Conservation (phyloP, 2,113 vertebrate species). For the Odocoileus virginianus region DNA sequence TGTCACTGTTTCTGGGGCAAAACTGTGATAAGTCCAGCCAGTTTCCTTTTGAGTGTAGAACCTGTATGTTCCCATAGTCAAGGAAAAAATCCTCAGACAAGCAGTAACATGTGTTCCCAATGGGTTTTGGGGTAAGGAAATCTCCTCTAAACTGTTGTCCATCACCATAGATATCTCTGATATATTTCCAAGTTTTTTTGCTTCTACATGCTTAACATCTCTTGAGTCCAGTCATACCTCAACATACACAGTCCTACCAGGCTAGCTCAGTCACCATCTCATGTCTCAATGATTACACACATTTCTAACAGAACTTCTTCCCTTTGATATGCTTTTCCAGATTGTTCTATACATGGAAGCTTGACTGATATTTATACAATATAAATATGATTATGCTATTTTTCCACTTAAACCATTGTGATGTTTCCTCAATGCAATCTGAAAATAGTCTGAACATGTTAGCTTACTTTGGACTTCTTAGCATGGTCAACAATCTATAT, state of each 20-base stretch:
- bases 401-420: neutral
- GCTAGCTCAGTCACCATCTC: too few relatives aligned
- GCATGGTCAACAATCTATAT: neutral
- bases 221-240: neutral
- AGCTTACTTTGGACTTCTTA: neutral
- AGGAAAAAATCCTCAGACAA: neutral
- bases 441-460: neutral
- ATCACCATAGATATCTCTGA: neutral
- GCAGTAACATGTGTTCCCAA: neutral
- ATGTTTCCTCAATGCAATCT: neutral
- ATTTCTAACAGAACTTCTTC: neutral
- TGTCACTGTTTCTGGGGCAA: neutral
- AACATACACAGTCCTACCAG: neutral
- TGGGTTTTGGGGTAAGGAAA: neutral
- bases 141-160: neutral
- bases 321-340: neutral
- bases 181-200: neutral
- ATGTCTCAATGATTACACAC: too few relatives aligned
- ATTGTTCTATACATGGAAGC: neutral
- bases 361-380: neutral
- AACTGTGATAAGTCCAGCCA: neutral
- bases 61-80: neutral
- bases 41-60: neutral
- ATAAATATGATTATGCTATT: neutral
- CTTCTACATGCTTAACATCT: neutral